phyloP scores from a whole-genome alignment of 37 sponge, comb jelly and placozoan species.

The Aplysina aerophoba region DNA sequence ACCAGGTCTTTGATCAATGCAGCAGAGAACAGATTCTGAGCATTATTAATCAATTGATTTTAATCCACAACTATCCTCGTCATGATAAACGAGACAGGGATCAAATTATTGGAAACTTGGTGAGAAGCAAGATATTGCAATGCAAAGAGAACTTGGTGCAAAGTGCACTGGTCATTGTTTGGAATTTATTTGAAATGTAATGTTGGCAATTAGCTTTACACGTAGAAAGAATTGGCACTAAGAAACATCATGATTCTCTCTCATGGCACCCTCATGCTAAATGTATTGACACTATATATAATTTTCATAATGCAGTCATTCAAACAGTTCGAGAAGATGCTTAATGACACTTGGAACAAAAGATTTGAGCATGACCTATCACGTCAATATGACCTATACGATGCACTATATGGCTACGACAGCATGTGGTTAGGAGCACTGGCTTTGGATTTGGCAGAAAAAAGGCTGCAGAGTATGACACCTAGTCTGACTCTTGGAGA shows the following conservation, averaged over 20 bases:
- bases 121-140: no score
- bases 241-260: no score
- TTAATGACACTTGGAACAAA: neutral
- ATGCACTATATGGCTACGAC: conserved; percentile 49
- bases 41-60: conserved; percentile 36
- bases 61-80: conserved; percentile 54
- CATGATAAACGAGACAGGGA: conserved; percentile 6
- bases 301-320: conserved; percentile 11
- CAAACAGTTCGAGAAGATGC: neutral
- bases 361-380: neutral
- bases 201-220: no score
- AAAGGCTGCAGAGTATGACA: conserved; percentile 7
- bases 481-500: neutral
- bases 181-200: no score
- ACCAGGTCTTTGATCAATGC: conserved; percentile 33
- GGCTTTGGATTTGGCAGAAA: conserved; percentile 41
- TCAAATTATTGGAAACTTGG: conserved; percentile 32
- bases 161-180: no score
- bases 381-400: neutral
- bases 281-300: no score
- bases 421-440: conserved; percentile 64
- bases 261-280: no score
- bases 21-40: neutral
- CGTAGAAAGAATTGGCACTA: neutral
- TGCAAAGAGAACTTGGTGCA: no score